Evolutionary conservation across 2,797 vertebrate species (phyloP), one percentile per base, ranked within the genome.

Genomic region (Myripristis murdjan): DNA sequence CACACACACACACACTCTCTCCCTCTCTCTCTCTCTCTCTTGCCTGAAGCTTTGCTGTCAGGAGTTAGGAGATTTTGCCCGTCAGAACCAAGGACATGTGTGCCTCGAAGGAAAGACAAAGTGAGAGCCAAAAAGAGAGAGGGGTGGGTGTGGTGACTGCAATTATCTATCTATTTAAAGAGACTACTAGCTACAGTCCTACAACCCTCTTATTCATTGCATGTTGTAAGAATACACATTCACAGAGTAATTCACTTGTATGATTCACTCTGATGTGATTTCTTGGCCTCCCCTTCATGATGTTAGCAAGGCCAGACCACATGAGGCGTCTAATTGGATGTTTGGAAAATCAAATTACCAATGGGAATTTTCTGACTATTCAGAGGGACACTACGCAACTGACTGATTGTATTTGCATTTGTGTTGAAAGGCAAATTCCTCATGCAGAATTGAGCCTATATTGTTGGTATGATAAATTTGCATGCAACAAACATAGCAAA

Each of bases 11-110:
- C n/a, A n/a, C n/a, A n/a, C n/a, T n/a, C n/a, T n/a, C n/a, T n/a
- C 8, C 20, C 33, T 52, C 48, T 47, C 18, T 56, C 51, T 8
- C 22, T 51, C 64, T 51, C 56, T 47, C 51, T 2, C 0, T 65
- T 24, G 62, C 84, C 70, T 64, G 33, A 11, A 74, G 77, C 79
- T 70, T 52, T 70, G 52, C 64, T 76, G 75, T 75, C n/a, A 15
- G 64, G 58, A 76, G 71, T 46, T 76, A 65, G 75, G 75, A 85
- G 56, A 77, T 81, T 79, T 81, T 70, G 54, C 74, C 79, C 71
- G 56, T 52, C 70, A 81, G 73, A 74, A 9, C 70, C 43, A 53
- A 85, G 87, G 84, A 81, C 86, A 83, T 58, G 74, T 59, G 66
- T 2, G 72, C 73, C 82, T 83, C 53, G 46, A 86, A 85, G 81